Conservation (phyloP, 1,140 invertebrate genomes). For the Belonocnema kinseyi region DNA sequence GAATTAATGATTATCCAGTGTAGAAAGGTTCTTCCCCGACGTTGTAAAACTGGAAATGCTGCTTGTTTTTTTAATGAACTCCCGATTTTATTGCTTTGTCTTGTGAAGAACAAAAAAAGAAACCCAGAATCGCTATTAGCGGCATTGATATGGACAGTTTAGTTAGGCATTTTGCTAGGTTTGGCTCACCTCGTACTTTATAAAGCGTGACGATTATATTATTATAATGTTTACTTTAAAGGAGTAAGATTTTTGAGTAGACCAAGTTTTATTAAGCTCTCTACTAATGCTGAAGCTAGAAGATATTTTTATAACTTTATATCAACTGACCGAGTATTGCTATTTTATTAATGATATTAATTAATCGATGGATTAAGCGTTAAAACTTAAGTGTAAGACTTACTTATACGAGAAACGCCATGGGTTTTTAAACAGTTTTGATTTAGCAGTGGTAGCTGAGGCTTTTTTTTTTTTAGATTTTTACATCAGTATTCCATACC, state of each 20-base stretch:
- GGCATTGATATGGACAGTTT: constrained; percentile 57
- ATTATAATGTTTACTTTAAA: constrained; percentile 39
- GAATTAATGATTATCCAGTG: no score
- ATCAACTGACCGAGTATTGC: constrained; percentile 71
- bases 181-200: constrained; percentile 54
- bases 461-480: constrained; percentile 66
- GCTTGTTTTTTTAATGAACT: neutral
- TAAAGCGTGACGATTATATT: constrained; percentile 46
- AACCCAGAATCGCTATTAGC: constrained; percentile 6
- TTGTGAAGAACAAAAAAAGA: neutral
- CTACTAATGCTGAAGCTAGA: constrained; percentile 70
- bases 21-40: no score
- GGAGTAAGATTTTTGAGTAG: constrained; percentile 54
- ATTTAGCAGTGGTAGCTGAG: constrained; percentile 66
- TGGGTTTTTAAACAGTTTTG: constrained; percentile 54
- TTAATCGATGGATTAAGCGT: constrained; percentile 49
- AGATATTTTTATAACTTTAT: constrained; percentile 73
- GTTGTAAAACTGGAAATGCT: no score
- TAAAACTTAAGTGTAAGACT: constrained; percentile 58
- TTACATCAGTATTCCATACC: constrained; percentile 73
- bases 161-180: constrained; percentile 65
- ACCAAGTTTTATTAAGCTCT: constrained; percentile 67
- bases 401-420: constrained; percentile 62
- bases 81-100: neutral
- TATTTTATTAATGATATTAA: constrained; percentile 71